These are phyloP conservation scores for Atethmia centrago DNA, from an alignment of 2,888 invertebrate species.

Conservation along the genomic window DNA sequence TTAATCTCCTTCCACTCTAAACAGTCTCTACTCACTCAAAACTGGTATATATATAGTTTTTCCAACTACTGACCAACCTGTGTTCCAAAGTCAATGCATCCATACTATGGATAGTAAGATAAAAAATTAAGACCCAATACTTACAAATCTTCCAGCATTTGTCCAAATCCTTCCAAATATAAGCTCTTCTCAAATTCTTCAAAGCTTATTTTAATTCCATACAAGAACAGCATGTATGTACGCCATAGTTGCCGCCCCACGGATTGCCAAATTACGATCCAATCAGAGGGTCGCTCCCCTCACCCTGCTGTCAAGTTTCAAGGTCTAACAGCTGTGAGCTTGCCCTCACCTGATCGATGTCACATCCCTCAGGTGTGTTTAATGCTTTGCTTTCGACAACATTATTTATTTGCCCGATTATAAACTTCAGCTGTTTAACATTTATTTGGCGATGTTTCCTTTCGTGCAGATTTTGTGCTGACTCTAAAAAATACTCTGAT, in stretches of 20 bases:
- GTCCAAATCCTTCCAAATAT: neutral
- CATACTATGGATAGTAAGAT: no score
- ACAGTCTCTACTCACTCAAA: neutral
- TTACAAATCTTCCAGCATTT: neutral
- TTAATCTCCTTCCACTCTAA: neutral
- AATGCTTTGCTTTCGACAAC: constrained; percentile 7
- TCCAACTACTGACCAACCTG: no score
- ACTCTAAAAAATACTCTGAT: neutral
- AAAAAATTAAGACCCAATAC: no score
- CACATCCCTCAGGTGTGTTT: constrained; percentile 25
- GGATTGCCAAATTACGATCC: constrained; percentile 47
- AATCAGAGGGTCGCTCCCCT: constrained; percentile 56
- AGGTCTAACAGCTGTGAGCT: constrained; percentile 62
- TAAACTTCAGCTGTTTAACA: neutral
- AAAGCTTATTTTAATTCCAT: neutral
- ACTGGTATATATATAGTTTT: neutral
- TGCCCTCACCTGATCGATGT: constrained; percentile 53
- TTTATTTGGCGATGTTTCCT: neutral
- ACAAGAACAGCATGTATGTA: constrained; percentile 3
- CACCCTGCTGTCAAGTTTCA: constrained; percentile 49
- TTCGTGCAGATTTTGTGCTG: neutral
- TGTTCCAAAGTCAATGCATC: no score
- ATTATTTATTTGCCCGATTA: constrained; percentile 13
- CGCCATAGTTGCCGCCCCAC: constrained; percentile 37
- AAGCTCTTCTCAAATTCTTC: constrained; percentile 1